Evolutionary conservation across 2,113 vertebrate species (phyloP).

Genomic region (Heterotis niloticus): DNA sequence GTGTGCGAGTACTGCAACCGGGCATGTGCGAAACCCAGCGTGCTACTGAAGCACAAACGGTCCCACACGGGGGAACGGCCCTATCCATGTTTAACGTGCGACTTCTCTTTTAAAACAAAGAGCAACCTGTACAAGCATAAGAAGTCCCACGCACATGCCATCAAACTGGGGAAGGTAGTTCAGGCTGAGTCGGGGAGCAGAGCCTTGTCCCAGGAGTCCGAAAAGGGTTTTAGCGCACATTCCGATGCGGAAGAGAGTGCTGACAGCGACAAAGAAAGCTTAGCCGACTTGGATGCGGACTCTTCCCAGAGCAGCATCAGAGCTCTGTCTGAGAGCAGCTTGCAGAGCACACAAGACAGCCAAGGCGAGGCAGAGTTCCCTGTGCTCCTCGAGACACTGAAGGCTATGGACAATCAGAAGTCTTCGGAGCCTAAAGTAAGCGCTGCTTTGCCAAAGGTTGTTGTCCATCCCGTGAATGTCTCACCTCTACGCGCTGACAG

Average conservation of each 20-base stretch:
- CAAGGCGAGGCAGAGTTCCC: constrained; percentile 48
- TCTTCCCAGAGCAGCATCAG: constrained; percentile 67
- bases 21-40: constrained; percentile 94
- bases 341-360: constrained; percentile 56
- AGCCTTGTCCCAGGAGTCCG: constrained; percentile 80
- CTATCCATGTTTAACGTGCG: constrained; percentile 93
- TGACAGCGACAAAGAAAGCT: constrained; percentile 87
- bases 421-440: constrained; percentile 68
- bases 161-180: constrained; percentile 87
- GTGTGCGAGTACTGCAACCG: constrained; percentile 92
- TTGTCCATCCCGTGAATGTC: constrained; percentile 82
- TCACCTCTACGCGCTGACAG: constrained; percentile 82
- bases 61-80: constrained; percentile 97
- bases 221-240: constrained; percentile 82
- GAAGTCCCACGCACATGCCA: constrained; percentile 96
- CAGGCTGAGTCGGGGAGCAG: constrained; percentile 78
- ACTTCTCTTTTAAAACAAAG: constrained; percentile 99
- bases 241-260: constrained; percentile 89
- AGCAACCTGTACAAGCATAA: constrained; percentile 99
- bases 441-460: constrained; percentile 83
- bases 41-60: constrained; percentile 94
- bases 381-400: constrained; percentile 51
- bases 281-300: constrained; percentile 74
- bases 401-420: constrained; percentile 58
- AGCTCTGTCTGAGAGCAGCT: constrained; percentile 63